Percentiles rank a stretch among this genome's conserved stretches.
Conservation (phyloP, 2,113 vertebrate genomes). For the Muntiacus reevesi region DNA sequence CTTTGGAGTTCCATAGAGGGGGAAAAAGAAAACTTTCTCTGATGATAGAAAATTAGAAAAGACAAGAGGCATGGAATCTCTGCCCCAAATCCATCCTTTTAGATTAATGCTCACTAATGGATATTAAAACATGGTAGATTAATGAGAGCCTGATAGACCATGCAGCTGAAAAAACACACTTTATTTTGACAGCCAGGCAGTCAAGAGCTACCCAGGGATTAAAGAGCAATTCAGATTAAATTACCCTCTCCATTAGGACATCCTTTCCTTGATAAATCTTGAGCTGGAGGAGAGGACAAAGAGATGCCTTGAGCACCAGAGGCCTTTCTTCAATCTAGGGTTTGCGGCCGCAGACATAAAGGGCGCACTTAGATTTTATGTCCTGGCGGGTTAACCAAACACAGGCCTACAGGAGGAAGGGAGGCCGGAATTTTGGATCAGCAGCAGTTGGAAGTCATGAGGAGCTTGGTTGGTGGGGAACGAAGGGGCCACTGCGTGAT, state of each 20-base stretch:
- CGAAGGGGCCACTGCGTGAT: background rate
- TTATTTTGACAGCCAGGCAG: slow-evolving; percentile 54
- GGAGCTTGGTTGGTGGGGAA: background rate
- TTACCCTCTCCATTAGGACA: slow-evolving; percentile 6
- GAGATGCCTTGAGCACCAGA: background rate
- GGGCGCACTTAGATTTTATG: background rate
- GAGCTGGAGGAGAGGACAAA: background rate
- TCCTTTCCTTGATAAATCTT: background rate
- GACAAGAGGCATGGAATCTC: slow-evolving; percentile 71
- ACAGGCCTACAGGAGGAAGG: background rate
- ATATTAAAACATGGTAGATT: slow-evolving; percentile 75
- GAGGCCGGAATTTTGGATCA: background rate
- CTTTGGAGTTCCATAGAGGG: slow-evolving; percentile 33
- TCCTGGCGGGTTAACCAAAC: background rate
- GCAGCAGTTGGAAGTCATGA: background rate
- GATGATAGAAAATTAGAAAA: slow-evolving; percentile 76
- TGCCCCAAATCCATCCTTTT: slow-evolving; percentile 67
- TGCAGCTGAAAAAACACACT: slow-evolving; percentile 68
- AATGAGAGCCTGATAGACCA: background rate
- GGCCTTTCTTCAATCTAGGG: background rate
- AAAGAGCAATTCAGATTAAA: slow-evolving; percentile 62
- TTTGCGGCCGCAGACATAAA: background rate
- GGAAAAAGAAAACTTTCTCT: slow-evolving; percentile 74
- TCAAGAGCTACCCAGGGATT: slow-evolving; percentile 60
- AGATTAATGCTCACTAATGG: slow-evolving; percentile 75